Evolutionary conservation across 2,888 invertebrate genomes (phyloP), one percentile per base, ranked within the genome.

Genomic region (Caenorhabditis uteleia): DNA sequence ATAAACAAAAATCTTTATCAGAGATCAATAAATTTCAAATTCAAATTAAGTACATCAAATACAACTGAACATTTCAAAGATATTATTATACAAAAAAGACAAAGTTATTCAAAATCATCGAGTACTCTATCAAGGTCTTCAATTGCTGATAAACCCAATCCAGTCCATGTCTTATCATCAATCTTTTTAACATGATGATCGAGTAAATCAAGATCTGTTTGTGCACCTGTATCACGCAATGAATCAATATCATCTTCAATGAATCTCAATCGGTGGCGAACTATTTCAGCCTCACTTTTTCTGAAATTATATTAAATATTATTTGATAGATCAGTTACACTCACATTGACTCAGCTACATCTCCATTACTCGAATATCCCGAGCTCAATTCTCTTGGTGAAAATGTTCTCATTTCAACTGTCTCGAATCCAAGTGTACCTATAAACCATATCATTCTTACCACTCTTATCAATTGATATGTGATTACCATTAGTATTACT

Each of bases 71-170:
- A n/a, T n/a, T n/a, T n/a, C n/a, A n/a, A n/a, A n/a, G n/a, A n/a
- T n/a, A n/a, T n/a, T n/a, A n/a, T n/a, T n/a, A n/a, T 18, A 23
- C 20, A 46, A 23, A 40, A 33, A 26, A 2, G 8, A 20, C 33
- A 46, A 3, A 27, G 4, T 18, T 7, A 56, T 20, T 57, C 62
- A n/a, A 72, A 53, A 48, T 72, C 74, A 36, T 75, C 73, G 16
- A 77, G 60, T 34, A 77, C 77, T 48, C 70, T 59, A 43, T 78
- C 78, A 33, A 78, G 71, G 23, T 76, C 75, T 31, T 70, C 74
- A 5, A 77, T 70, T 0, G 76, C 78, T 8, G 73, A 70, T 4
- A 75, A 53, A 14, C 74, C 77, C 14, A 74, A 61, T 4, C 70
- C 74, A 14, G 64, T 53, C 77, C 77, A 77, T 14, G 62, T 64